Evolutionary conservation across 2,888 invertebrate species (phyloP).

Genomic region (Eilema depressum): DNA sequence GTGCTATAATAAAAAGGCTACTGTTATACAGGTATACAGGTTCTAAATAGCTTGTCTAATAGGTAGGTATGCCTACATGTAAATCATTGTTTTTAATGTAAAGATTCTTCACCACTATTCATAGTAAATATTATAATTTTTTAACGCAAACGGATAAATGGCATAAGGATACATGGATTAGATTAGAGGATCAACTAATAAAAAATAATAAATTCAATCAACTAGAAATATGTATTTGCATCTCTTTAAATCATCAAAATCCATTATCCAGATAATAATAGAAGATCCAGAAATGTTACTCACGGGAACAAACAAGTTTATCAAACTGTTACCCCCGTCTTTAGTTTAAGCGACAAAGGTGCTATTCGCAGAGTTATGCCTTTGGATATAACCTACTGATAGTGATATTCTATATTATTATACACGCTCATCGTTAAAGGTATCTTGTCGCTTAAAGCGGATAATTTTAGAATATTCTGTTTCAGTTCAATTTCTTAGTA

Average conservation of each 20-base stretch:
- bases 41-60: too few species aligned
- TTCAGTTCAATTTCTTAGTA: not conserved
- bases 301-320: slow-evolving; percentile 45
- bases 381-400: slow-evolving; percentile 39
- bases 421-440: slow-evolving; percentile 21
- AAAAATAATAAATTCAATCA: not conserved
- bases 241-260: not conserved
- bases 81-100: too few species aligned
- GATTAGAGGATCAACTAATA: not conserved
- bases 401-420: slow-evolving; percentile 18
- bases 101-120: too few species aligned
- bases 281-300: slow-evolving; percentile 40
- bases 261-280: slow-evolving; percentile 5
- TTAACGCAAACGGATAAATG: too few species aligned
- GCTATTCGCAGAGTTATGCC: slow-evolving; percentile 39
- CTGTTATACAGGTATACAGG: too few species aligned
- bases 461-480: slow-evolving; percentile 17
- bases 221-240: too few species aligned
- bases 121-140: too few species aligned
- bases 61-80: too few species aligned
- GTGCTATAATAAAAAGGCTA: too few species aligned
- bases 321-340: slow-evolving; percentile 53
- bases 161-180: too few species aligned
- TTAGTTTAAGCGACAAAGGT: slow-evolving; percentile 43
- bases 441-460: slow-evolving; percentile 16